phyloP scores from a whole-genome alignment of 2,113 vertebrate species.

The Zootoca vivipara region DNA sequence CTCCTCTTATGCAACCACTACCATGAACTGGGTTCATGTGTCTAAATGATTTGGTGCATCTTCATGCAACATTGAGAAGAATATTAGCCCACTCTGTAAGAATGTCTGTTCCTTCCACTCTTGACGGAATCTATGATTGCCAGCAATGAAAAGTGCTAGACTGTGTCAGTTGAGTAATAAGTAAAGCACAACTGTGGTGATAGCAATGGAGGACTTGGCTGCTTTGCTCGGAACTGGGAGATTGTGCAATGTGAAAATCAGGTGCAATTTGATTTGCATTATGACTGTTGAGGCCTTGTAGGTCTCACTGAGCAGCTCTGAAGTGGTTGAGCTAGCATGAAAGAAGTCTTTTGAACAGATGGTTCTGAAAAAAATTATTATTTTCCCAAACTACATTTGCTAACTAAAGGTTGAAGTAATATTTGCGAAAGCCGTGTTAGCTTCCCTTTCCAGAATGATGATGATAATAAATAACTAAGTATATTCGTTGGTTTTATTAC shows the following conservation, averaged over 20 bases:
- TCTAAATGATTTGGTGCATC: conserved; percentile 78
- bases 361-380: conserved; percentile 51
- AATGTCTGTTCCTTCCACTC: conserved; percentile 64
- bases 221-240: conserved; percentile 67
- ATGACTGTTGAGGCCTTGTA: conserved; percentile 53
- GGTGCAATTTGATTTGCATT: conserved; percentile 56
- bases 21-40: conserved; percentile 66
- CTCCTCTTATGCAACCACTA: conserved; percentile 74
- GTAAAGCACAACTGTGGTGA: conserved; percentile 74
- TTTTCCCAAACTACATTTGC: conserved; percentile 40
- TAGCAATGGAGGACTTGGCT: conserved; percentile 45
- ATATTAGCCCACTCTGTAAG: conserved; percentile 64
- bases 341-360: conserved; percentile 54
- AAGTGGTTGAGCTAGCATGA: conserved; percentile 53
- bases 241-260: conserved; percentile 67
- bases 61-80: conserved; percentile 77
- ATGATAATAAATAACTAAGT: conserved; percentile 51
- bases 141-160: conserved; percentile 73
- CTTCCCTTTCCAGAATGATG: conserved; percentile 47
- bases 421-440: conserved; percentile 40
- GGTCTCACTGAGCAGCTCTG: conserved; percentile 60
- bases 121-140: conserved; percentile 60
- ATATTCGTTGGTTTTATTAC: conserved; percentile 56
- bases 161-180: conserved; percentile 48
- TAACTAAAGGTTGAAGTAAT: conserved; percentile 45